These are phyloP conservation scores for Diarsia brunnea DNA, from an alignment of 2,888 invertebrate genomes.

Conservation along the genomic window DNA sequence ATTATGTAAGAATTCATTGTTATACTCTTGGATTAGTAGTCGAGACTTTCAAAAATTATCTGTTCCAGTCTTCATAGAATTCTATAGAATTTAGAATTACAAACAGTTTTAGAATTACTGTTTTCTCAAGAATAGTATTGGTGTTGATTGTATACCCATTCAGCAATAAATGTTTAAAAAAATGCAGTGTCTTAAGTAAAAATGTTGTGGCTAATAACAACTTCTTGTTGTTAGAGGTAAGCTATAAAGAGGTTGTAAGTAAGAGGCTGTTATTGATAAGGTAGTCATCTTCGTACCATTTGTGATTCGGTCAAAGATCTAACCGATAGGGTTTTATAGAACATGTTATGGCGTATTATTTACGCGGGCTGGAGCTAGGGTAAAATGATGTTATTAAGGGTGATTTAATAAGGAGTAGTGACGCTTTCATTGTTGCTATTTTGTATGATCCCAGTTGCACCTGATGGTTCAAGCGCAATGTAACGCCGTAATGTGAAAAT, in stretches of 20 bases:
- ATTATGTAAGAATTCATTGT: slow-evolving; percentile 47
- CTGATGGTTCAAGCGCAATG: slow-evolving; percentile 11
- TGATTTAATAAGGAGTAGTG: slow-evolving; percentile 10
- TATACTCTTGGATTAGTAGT: slow-evolving; percentile 29
- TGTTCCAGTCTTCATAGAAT: slow-evolving; percentile 23
- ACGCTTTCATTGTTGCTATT: slow-evolving; percentile 5
- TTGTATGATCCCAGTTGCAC: slow-evolving; percentile 30
- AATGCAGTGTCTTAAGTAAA: slow-evolving; percentile 83
- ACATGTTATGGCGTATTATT: slow-evolving; percentile 44
- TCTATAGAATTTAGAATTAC: slow-evolving; percentile 33
- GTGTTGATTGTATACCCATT: slow-evolving; percentile 10
- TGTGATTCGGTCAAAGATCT: slow-evolving; percentile 41
- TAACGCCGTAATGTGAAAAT: not conserved
- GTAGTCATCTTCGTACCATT: slow-evolving; percentile 72
- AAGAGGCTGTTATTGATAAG: slow-evolving; percentile 83
- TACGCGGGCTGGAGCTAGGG: slow-evolving; percentile 33
- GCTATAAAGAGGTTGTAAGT: slow-evolving; percentile 81
- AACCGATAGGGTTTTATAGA: slow-evolving; percentile 9
- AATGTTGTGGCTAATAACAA: slow-evolving; percentile 83
- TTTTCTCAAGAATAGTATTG: slow-evolving; percentile 36
- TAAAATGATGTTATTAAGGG: slow-evolving; percentile 23
- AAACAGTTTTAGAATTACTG: slow-evolving; percentile 5
- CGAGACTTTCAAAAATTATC: slow-evolving; percentile 19
- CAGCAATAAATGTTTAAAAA: slow-evolving; percentile 78
- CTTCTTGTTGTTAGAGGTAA: slow-evolving; percentile 76